Percentiles rank a stretch among this genome's conserved stretches.
Evolutionary conservation across 2,113 vertebrate genomes (phyloP).

Genomic region (Mormyrus iriodes): DNA sequence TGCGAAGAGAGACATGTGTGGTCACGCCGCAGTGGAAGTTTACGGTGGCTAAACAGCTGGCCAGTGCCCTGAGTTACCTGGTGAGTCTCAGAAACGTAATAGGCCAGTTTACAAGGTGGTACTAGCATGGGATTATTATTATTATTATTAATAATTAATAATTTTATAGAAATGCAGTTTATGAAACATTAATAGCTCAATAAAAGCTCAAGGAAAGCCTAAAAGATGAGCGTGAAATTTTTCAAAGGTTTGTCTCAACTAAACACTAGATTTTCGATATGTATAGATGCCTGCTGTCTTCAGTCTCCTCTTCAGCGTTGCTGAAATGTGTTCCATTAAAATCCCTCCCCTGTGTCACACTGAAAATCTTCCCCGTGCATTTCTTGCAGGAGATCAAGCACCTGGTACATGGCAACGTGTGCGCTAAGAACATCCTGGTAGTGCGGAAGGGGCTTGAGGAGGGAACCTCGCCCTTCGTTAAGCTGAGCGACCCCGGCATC

Average conservation of each 20-base stretch:
- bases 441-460: slow-evolving; percentile 70
- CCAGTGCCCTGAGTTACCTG: slow-evolving; percentile 84
- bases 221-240: not conserved
- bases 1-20: slow-evolving; percentile 64
- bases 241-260: not conserved
- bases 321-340: not conserved
- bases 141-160: not conserved
- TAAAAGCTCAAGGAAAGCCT: not conserved
- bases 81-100: slow-evolving; percentile 50
- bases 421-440: slow-evolving; percentile 84
- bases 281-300: not conserved
- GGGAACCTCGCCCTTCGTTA: slow-evolving; percentile 71
- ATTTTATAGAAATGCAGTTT: not conserved
- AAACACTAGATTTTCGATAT: not conserved
- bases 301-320: not conserved
- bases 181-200: not conserved
- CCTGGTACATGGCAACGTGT: slow-evolving; percentile 85
- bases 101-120: not conserved
- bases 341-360: not conserved
- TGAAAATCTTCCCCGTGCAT: not conserved
- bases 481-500: slow-evolving; percentile 87
- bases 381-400: slow-evolving; percentile 73
- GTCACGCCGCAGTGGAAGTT: slow-evolving; percentile 81
- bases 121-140: not conserved
- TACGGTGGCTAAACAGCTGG: slow-evolving; percentile 79